phyloP scores from a whole-genome alignment of 2,797 vertebrate genomes.

The Pampus argenteus region DNA sequence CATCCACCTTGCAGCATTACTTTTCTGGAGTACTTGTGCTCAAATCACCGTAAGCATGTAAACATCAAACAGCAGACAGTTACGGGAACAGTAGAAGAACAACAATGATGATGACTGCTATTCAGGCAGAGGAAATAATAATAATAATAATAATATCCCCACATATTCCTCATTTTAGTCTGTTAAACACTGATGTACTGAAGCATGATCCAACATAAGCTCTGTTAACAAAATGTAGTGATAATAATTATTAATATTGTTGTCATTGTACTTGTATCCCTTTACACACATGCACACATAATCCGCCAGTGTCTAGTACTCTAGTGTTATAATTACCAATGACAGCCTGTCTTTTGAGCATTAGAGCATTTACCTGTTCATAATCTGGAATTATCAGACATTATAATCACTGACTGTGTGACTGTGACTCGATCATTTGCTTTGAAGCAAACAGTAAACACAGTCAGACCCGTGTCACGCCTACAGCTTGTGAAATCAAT shows the following conservation, averaged over 20 bases:
- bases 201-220: not conserved
- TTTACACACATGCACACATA: not conserved
- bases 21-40: not conserved
- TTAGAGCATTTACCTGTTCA: constrained; percentile 38
- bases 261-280: not conserved
- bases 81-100: not conserved
- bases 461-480: constrained; percentile 9
- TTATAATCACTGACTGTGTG: constrained; percentile 35
- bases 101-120: not conserved
- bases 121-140: too few species aligned
- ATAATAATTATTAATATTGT: not conserved
- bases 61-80: not conserved
- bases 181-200: not conserved
- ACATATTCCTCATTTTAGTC: not conserved
- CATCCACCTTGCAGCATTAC: not conserved
- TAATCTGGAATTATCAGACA: constrained; percentile 51
- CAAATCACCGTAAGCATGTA: constrained; percentile 3
- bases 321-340: constrained; percentile 36
- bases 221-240: not conserved
- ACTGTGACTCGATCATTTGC: constrained; percentile 27
- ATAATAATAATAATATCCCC: not conserved
- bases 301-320: constrained; percentile 12
- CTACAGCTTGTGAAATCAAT: constrained; percentile 44
- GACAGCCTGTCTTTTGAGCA: constrained; percentile 26
- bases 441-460: constrained; percentile 42